Base-by-base conservation (phyloP, 2,888 invertebrate genomes). In the Sympetrum striolatum region DNA sequence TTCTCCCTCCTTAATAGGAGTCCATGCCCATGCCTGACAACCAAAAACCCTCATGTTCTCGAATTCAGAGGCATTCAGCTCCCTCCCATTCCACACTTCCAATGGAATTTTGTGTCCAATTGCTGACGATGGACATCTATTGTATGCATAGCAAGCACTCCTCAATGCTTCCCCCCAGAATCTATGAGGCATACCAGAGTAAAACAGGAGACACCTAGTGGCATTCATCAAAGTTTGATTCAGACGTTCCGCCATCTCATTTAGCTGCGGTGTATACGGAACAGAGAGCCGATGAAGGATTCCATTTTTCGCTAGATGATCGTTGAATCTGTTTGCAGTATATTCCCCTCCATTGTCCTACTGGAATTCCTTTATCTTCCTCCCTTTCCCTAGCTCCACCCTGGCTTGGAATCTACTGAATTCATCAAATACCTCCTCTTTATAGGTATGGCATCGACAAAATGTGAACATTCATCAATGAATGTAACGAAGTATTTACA, bases 381-480 rank as follows among this genome's bases (percentile, higher is more conserved):
- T 90, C 31, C 81, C 60, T 35, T 90, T 60, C 8, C 18, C 31
- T 53, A 25, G 44, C 37, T 90, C 81, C 25, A 82, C 44, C 53
- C 25, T 12, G 15, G 25, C 37, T 25, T 81, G 58, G 90, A 58
- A 81, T 44, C 81, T 81, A 14, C 35, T 90, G 25, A 90, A 90
- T 2, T 31, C 60, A 25, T 39, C n/a, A 60, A 58, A 80, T 14
- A 81, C 90, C 64, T 90, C 90, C 58, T 73, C 31, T 73, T 80
- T 5, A n/a, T 81, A 0, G n/a, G 48, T n/a, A 15, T 35, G 14
- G 35, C 25, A n/a, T 22, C 10, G 0, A 48, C 31, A 44, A n/a
- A 81, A 5, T 44, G n/a, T 8, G 60, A 81, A 10, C 44, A 60
- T 53, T 90, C 90, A 22, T 81, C 90, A 82, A 90, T 90, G 64